Evolutionary conservation across 2,113 vertebrate genomes (phyloP).

Genomic region (Pedionomus torquatus): DNA sequence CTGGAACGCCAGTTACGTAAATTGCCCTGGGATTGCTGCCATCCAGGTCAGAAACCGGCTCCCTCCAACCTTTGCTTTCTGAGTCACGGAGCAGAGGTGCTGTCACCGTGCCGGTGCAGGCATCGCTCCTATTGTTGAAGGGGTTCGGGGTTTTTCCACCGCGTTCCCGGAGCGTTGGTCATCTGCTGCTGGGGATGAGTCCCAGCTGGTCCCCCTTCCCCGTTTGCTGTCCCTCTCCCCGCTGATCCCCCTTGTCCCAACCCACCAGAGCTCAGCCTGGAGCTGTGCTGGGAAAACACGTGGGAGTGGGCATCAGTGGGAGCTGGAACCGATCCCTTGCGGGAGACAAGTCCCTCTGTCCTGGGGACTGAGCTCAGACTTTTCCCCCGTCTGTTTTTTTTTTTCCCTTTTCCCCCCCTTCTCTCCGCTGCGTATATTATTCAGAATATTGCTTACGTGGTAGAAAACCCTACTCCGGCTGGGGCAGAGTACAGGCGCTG

Average conservation of each 20-base stretch:
- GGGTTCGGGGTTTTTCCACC: constrained; percentile 16
- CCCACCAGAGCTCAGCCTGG: neutral
- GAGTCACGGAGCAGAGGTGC: constrained; percentile 60
- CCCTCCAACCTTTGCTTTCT: constrained; percentile 60
- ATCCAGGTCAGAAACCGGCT: constrained; percentile 60
- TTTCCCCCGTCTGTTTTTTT: neutral
- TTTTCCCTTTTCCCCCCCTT: neutral
- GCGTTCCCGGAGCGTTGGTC: accelerated
- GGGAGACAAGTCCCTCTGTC: neutral
- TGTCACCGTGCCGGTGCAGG: neutral
- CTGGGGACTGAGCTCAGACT: neutral
- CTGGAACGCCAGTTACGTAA: constrained; percentile 75
- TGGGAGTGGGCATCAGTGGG: neutral
- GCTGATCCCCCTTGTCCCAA: neutral
- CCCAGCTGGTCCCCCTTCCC: neutral
- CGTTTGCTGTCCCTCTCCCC: too few species aligned
- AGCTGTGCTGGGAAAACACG: accelerated
- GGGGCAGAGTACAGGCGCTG: neutral
- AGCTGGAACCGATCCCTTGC: neutral
- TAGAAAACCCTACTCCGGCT: neutral
- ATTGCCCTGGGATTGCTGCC: constrained; percentile 76
- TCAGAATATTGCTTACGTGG: neutral
- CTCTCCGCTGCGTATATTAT: neutral
- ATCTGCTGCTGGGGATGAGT: neutral
- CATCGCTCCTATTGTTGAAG: neutral